These are phyloP conservation scores for Notodonta dromedarius DNA, from an alignment of 2,888 invertebrate genomes.

Conservation along the genomic window DNA sequence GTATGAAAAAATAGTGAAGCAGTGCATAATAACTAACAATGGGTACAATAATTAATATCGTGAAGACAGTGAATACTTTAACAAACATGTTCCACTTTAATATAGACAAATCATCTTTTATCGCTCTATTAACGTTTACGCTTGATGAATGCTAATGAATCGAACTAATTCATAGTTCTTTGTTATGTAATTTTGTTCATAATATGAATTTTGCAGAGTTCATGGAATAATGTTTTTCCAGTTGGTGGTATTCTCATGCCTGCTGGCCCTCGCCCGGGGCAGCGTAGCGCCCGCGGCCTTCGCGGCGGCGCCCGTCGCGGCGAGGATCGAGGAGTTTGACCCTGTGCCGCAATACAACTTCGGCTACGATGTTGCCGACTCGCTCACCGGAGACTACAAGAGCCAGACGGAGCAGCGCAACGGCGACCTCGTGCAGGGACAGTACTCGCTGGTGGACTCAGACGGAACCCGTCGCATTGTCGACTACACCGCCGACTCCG, in stretches of 20 bases:
- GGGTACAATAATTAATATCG: neutral
- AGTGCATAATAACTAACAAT: conserved; percentile 17
- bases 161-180: neutral
- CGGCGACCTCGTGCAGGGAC: conserved; percentile 78
- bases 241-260: conserved; percentile 69
- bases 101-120: neutral
- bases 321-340: conserved; percentile 73
- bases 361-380: conserved; percentile 69
- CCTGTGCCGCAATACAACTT: conserved; percentile 82
- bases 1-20: conserved; percentile 27
- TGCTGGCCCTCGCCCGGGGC: conserved; percentile 30
- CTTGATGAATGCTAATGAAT: conserved; percentile 3
- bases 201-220: neutral
- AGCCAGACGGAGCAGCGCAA: conserved; percentile 75
- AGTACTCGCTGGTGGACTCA: conserved; percentile 66
- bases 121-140: conserved; percentile 17
- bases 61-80: neutral
- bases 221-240: conserved; percentile 40
- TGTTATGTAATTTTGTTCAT: neutral
- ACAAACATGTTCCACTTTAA: neutral
- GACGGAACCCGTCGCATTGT: conserved; percentile 68
- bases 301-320: conserved; percentile 47
- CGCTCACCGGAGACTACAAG: conserved; percentile 71
- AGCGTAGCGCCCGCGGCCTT: conserved; percentile 39
- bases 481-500: conserved; percentile 65